Conservation (phyloP, 2,113 vertebrate genomes). For the Tursiops truncatus region DNA sequence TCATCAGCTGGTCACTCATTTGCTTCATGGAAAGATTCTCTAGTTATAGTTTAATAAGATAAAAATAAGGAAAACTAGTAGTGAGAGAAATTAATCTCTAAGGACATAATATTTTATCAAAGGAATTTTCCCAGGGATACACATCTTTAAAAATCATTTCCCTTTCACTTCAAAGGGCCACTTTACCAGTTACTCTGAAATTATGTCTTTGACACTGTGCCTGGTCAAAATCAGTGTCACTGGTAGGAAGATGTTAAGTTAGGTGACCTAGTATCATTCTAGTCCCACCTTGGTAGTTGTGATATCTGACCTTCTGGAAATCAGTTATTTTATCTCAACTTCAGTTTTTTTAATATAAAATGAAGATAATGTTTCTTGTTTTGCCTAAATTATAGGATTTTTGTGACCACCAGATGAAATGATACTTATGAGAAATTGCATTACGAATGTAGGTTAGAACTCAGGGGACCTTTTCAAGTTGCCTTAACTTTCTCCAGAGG, state of each 20-base stretch:
- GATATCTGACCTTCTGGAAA: conserved; percentile 33
- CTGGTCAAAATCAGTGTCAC: neutral
- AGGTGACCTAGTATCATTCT: neutral
- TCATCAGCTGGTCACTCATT: neutral
- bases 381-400: neutral
- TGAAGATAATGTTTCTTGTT: neutral
- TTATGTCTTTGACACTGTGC: neutral
- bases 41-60: neutral
- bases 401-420: neutral
- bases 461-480: neutral
- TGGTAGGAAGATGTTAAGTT: neutral
- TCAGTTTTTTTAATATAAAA: neutral
- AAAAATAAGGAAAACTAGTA: neutral
- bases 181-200: conserved; percentile 46
- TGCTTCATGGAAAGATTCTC: neutral
- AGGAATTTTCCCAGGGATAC: neutral
- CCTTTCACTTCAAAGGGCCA: neutral
- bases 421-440: neutral
- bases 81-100: neutral
- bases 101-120: neutral
- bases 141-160: neutral
- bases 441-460: neutral
- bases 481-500: neutral
- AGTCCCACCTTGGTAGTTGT: neutral
- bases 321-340: conserved; percentile 16